Conservation (phyloP, 2,888 invertebrate species). For the Diarsia dahlii region DNA sequence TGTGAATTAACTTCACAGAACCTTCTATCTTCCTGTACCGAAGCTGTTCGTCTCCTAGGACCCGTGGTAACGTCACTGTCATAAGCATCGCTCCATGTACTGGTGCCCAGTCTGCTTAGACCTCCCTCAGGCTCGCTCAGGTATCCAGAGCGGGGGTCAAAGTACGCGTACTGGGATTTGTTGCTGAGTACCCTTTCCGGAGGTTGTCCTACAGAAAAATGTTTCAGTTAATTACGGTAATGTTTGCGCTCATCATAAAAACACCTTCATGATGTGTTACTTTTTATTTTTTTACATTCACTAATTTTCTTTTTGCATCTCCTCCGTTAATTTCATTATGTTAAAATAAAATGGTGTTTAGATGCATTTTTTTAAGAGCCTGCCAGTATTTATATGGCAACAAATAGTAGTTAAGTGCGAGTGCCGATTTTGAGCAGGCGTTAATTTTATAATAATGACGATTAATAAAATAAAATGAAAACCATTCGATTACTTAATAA, state of each 20-base stretch:
- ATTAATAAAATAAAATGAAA: neutral
- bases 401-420: neutral
- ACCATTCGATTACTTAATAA: conserved; percentile 4
- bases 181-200: conserved; percentile 82
- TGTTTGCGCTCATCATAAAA: neutral
- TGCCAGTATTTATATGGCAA: conserved; percentile 50
- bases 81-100: conserved; percentile 87
- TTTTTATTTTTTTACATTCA: neutral
- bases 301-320: too few species aligned
- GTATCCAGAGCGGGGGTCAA: conserved; percentile 89
- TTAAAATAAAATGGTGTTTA: neutral
- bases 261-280: neutral
- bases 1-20: conserved; percentile 78
- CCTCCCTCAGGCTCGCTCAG: conserved; percentile 89
- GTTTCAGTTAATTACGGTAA: neutral
- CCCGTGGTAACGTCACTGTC: conserved; percentile 86
- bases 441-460: conserved; percentile 12
- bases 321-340: too few species aligned
- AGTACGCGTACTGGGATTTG: conserved; percentile 89
- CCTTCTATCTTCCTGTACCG: conserved; percentile 86
- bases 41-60: conserved; percentile 84
- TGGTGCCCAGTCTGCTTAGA: conserved; percentile 77
- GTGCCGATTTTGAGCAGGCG: conserved; percentile 36
- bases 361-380: neutral
- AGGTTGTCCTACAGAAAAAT: conserved; percentile 76